These are phyloP conservation scores for Chrysina gloriosa DNA, from an alignment of 2,888 invertebrate species.

Conservation along the genomic window DNA sequence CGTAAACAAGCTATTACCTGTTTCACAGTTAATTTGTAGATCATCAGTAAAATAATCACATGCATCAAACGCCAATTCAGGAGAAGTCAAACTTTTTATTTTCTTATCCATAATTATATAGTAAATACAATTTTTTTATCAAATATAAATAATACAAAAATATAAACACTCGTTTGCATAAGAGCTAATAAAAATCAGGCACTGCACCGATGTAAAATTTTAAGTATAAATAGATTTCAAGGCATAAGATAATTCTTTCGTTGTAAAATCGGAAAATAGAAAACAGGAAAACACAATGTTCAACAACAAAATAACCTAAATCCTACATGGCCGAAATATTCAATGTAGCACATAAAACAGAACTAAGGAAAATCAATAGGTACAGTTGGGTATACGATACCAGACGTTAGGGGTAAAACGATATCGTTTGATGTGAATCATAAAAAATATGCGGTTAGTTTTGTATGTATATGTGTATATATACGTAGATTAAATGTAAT, in stretches of 20 bases:
- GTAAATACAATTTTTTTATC: conserved; percentile 5
- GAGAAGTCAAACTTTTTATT: conserved; percentile 49
- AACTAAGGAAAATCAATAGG: conserved; percentile 52
- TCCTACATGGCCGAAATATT: conserved; percentile 31
- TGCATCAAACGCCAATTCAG: conserved; percentile 77
- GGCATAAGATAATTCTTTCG: neutral
- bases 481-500: conserved; percentile 13
- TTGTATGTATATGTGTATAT: neutral
- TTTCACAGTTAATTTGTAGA: conserved; percentile 53
- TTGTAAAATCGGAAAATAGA: conserved; percentile 21
- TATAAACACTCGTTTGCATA: neutral
- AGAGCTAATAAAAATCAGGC: neutral
- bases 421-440: conserved; percentile 13
- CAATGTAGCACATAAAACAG: conserved; percentile 14
- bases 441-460: conserved; percentile 17
- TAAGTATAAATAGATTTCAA: neutral
- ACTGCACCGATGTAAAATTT: conserved; percentile 1
- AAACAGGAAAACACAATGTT: conserved; percentile 23
- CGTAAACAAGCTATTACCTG: too few species aligned
- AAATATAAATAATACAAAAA: conserved; percentile 22
- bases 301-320: conserved; percentile 35
- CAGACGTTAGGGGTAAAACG: neutral
- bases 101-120: conserved; percentile 37
- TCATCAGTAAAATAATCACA: conserved; percentile 79
- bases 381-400: conserved; percentile 44